These are phyloP conservation scores for Phyllotis vaccarum DNA, from an alignment of 2,797 vertebrate species.

Conservation along the genomic window DNA sequence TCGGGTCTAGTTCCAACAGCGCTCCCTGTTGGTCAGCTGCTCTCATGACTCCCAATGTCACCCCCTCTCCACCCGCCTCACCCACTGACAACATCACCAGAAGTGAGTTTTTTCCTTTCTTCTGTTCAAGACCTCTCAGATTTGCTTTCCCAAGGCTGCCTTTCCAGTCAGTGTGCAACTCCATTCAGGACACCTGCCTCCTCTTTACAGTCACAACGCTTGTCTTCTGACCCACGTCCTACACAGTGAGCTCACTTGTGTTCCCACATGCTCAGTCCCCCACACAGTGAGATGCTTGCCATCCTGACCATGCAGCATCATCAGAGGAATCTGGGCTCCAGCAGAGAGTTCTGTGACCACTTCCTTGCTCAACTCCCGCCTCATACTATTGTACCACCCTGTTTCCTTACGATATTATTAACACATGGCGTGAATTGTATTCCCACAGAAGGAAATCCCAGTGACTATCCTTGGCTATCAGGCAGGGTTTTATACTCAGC, in stretches of 20 bases:
- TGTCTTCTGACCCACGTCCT: background rate
- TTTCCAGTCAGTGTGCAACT: background rate
- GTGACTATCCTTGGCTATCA: background rate
- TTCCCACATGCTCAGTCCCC: background rate
- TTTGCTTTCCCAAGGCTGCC: background rate
- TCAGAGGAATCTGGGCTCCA: background rate
- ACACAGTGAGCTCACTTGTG: background rate
- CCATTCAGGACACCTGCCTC: background rate
- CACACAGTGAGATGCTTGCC: background rate
- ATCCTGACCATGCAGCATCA: accelerated
- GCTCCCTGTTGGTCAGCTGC: background rate
- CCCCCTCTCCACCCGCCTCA: too few species aligned
- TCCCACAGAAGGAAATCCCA: background rate
- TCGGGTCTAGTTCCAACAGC: background rate
- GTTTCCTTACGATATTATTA: background rate
- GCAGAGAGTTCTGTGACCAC: background rate
- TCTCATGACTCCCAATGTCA: background rate
- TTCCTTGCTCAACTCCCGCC: background rate
- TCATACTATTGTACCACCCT: background rate
- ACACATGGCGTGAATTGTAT: background rate
- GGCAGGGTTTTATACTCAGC: background rate
- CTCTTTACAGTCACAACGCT: background rate
- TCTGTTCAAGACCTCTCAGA: background rate
- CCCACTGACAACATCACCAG: accelerated
- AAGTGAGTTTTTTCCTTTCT: background rate